phyloP scores from a whole-genome alignment of 2,113 vertebrate genomes.

The Oryzias javanicus region DNA sequence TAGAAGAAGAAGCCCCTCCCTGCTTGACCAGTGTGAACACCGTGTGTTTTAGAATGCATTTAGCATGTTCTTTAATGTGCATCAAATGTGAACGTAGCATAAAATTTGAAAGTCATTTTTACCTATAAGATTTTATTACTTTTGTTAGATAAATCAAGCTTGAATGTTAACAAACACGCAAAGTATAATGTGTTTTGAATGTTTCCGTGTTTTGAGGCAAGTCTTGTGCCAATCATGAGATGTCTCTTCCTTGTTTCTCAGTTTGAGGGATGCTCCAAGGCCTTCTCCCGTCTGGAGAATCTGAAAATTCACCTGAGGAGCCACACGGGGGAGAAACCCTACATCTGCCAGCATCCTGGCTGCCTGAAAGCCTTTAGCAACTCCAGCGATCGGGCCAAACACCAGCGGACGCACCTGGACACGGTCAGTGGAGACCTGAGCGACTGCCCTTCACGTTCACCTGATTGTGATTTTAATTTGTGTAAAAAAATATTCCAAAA shows the following conservation, averaged over 20 bases:
- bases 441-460: not conserved
- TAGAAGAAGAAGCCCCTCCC: too few species aligned
- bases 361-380: constrained; percentile 77
- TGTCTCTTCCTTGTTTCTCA: constrained; percentile 15
- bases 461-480: not conserved
- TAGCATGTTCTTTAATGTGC: too few species aligned
- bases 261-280: constrained; percentile 76
- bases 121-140: not conserved
- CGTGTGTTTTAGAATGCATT: too few species aligned
- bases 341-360: constrained; percentile 71
- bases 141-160: too few species aligned
- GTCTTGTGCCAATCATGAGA: too few species aligned
- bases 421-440: constrained; percentile 55
- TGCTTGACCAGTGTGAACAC: too few species aligned
- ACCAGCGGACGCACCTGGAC: constrained; percentile 76
- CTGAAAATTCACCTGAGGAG: constrained; percentile 77
- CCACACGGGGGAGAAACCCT: constrained; percentile 76
- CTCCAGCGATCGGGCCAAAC: constrained; percentile 76
- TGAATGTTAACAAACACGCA: too few species aligned
- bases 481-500: too few species aligned
- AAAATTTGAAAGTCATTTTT: too few species aligned
- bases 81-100: too few species aligned
- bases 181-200: too few species aligned
- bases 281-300: constrained; percentile 77
- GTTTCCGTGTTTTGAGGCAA: too few species aligned